phyloP scores from a whole-genome alignment of 2,113 vertebrate genomes.

The Motacilla alba region DNA sequence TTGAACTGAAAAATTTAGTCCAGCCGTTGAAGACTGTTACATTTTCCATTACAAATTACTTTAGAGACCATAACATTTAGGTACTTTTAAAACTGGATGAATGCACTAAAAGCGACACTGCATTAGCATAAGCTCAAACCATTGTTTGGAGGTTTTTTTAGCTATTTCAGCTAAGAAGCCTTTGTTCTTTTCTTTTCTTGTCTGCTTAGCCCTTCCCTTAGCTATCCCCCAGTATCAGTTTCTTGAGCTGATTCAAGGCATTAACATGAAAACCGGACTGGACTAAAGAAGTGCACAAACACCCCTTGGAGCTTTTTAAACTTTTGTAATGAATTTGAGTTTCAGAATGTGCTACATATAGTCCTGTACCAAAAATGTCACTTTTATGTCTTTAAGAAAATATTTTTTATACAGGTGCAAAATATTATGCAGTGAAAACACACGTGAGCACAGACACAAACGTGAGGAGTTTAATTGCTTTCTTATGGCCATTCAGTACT shows the following conservation, averaged over 20 bases:
- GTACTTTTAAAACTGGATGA: neutral
- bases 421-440: neutral
- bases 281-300: neutral
- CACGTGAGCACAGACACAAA: neutral
- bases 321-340: neutral
- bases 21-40: neutral
- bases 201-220: neutral
- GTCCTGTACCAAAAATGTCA: neutral
- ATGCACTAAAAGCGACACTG: neutral
- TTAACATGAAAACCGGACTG: slow-evolving; percentile 2
- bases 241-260: neutral
- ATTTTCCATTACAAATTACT: neutral
- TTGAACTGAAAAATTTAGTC: slow-evolving; percentile 22
- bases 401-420: neutral
- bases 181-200: neutral
- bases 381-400: neutral
- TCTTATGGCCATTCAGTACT: neutral
- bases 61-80: neutral
- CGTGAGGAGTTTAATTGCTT: neutral
- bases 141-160: neutral
- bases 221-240: neutral
- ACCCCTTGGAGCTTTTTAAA: neutral
- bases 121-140: neutral
- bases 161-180: neutral
- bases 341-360: neutral